Percentiles rank a stretch among this genome's conserved stretches.
Evolutionary conservation across 2,797 vertebrate species (phyloP).

Genomic region (Simalia tracyae): DNA sequence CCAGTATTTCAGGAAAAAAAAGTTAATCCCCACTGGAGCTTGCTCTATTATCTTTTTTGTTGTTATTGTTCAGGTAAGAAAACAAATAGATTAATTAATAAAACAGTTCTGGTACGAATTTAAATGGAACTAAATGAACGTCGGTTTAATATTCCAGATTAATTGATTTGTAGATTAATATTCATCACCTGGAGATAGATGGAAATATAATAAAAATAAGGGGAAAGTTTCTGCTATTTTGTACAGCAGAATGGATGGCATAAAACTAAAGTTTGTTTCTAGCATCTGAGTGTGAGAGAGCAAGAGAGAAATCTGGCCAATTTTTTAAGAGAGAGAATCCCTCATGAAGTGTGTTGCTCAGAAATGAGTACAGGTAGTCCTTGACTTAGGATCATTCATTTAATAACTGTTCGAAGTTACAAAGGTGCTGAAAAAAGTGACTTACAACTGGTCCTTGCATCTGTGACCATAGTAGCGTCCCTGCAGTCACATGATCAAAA

Average conservation of each 20-base stretch:
- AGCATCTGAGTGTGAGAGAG: not conserved
- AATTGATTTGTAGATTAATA: not conserved
- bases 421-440: no score
- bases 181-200: not conserved
- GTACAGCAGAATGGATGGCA: not conserved
- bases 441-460: no score
- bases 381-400: no score
- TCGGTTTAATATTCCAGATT: not conserved
- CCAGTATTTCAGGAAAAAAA: not conserved
- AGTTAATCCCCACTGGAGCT: not conserved
- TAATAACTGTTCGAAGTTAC: no score
- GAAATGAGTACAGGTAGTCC: not conserved
- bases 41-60: not conserved
- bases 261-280: not conserved
- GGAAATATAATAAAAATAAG: not conserved
- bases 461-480: no score
- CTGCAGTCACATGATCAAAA: no score
- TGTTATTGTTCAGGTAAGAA: not conserved
- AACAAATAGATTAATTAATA: not conserved
- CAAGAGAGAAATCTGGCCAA: not conserved
- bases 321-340: not conserved
- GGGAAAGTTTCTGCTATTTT: not conserved
- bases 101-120: constrained; percentile 1
- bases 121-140: not conserved
- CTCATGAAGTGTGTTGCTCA: not conserved